Conservation (phyloP, 2,888 invertebrate species). For the Drosophila formosana region DNA sequence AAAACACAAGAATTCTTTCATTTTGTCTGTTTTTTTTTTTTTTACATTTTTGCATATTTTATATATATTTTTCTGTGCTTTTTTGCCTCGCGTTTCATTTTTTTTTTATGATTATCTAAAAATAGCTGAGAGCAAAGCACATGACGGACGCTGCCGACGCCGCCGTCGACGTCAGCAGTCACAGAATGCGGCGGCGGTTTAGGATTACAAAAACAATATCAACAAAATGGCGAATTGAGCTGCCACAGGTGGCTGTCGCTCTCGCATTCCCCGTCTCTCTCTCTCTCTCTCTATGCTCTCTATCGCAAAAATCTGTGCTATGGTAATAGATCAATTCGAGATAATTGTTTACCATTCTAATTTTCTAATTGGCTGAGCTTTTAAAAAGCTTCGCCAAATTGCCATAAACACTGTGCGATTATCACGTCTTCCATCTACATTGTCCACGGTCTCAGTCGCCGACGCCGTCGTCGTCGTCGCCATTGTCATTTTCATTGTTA, state of each 20-base stretch:
- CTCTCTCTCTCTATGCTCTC: background rate
- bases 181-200: slow-evolving; percentile 30
- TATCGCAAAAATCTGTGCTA: slow-evolving; percentile 56
- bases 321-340: slow-evolving; percentile 21
- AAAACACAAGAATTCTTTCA: slow-evolving; percentile 35
- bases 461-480: background rate
- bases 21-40: slow-evolving; percentile 24
- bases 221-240: slow-evolving; percentile 3
- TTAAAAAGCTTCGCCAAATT: slow-evolving; percentile 23
- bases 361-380: slow-evolving; percentile 12
- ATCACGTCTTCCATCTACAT: slow-evolving; percentile 29
- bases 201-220: slow-evolving; percentile 37
- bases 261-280: background rate
- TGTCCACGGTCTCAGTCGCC: slow-evolving; percentile 10
- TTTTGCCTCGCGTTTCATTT: slow-evolving; percentile 37
- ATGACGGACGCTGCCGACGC: slow-evolving; percentile 40
- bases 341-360: too few species aligned
- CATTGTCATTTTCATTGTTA: slow-evolving; percentile 47
- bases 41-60: slow-evolving; percentile 32
- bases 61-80: slow-evolving; percentile 26
- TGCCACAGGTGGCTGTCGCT: slow-evolving; percentile 43
- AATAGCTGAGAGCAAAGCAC: slow-evolving; percentile 53
- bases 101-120: slow-evolving; percentile 53
- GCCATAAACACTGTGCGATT: slow-evolving; percentile 12
- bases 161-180: slow-evolving; percentile 9